Evolutionary conservation across 2,888 invertebrate species (phyloP), one percentile per base, ranked within the genome.

Genomic region (Dichetophora obliterata): DNA sequence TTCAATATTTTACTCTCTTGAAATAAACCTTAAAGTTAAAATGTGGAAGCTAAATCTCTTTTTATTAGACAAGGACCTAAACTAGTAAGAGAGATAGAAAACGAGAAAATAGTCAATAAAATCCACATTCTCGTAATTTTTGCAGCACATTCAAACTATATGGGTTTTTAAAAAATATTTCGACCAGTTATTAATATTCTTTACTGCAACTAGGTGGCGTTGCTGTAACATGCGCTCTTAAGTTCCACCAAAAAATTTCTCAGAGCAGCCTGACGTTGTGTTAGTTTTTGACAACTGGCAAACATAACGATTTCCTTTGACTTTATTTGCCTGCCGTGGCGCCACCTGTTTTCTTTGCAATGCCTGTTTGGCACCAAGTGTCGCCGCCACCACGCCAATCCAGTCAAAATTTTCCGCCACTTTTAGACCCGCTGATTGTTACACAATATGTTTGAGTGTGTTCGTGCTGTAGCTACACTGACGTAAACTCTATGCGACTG

Each of bases 251-350:
- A 14, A 59, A n/a, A 27, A n/a, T 37, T 27, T 1, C 9, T 34
- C 31, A 65, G 31, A 16, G 37, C 24, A 3, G 3, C 14, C 3
- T 69, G 57, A 24, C 27, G 57, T 59, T 66, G 75, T 14, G 68
- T 57, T 63, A 66, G 63, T 69, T 52, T 73, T 65, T 73, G 63
- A 63, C 73, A 65, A 65, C 73, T 22, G 24, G 50, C 31, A 27
- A 34, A 50, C 73, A 27, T 34, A 63, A 74, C 37, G 54, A 65
- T 65, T 66, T 66, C 66, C 65, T 65, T 66, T 66, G 65, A 66
- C 66, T 66, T 74, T 24, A 11, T 74, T 61, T 48, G n/a, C 27
- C 65, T 31, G 31, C 9, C 43, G 6, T 50, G 73, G 19, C 63
- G 50, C 9, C n/a, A 52, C n/a, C 54, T 37, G 66, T 22, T 66